Evolutionary conservation across 2,888 invertebrate species (phyloP).

Genomic region (Rhamphomyia laevipes): DNA sequence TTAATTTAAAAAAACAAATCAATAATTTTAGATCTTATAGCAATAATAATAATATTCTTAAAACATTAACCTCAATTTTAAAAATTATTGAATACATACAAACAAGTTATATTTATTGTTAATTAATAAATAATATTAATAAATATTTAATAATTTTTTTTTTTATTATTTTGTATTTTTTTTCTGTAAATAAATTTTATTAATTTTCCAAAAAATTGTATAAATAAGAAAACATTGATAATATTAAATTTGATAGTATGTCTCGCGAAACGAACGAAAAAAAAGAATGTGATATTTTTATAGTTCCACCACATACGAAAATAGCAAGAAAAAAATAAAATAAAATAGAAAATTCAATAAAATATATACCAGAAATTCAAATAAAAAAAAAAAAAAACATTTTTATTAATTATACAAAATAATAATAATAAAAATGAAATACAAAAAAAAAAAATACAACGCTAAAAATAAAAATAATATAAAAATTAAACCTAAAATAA

Average conservation of each 20-base stretch:
- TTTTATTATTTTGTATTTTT: no score
- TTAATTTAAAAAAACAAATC: no score
- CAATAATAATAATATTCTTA: no score
- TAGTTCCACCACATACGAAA: constrained; percentile 26
- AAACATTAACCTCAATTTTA: no score
- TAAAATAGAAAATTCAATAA: not conserved
- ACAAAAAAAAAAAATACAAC: constrained; percentile 12
- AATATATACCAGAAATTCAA: not conserved
- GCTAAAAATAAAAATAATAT: not conserved
- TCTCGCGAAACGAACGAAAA: constrained; percentile 39
- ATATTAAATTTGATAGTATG: no score
- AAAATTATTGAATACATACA: no score
- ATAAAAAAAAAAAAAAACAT: constrained; percentile 1
- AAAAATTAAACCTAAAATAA: constrained; percentile 11
- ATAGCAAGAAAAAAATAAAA: constrained; percentile 10
- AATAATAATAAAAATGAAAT: not conserved
- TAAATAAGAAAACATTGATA: no score
- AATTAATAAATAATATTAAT: no score
- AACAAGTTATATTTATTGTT: no score
- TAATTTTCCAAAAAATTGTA: constrained; percentile 12
- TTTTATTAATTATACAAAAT: constrained; percentile 3
- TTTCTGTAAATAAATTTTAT: no score
- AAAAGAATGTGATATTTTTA: constrained; percentile 40
- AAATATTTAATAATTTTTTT: no score
- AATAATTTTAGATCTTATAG: no score